A percentile compares a stretch with the other conserved stretches of the same genome.
phyloP scores from a whole-genome alignment of 2,113 vertebrate species.

The Petromus typicus region DNA sequence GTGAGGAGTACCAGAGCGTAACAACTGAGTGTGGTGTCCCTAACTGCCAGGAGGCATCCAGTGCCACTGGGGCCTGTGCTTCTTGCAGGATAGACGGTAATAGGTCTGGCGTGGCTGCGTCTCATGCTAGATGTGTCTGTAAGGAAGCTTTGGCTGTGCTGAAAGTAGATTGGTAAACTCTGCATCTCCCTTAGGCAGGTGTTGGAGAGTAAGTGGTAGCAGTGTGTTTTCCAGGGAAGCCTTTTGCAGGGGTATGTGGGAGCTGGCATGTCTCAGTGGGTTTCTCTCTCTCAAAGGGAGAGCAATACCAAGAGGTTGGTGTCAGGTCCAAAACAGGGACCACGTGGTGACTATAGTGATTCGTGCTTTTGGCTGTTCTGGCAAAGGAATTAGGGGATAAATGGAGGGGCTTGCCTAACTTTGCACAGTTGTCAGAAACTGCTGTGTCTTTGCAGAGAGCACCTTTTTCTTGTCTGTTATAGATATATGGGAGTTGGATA shows the following conservation, averaged over 20 bases:
- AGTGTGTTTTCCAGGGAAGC: not conserved
- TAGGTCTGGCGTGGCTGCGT: not conserved
- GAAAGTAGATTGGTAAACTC: not conserved
- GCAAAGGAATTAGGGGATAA: not conserved
- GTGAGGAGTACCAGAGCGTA: not conserved
- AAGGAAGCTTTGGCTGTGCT: not conserved
- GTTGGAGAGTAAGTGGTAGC: not conserved
- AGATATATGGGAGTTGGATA: not conserved
- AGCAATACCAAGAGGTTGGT: not conserved
- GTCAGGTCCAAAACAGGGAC: not conserved
- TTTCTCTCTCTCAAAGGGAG: constrained; percentile 14
- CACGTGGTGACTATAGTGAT: not conserved
- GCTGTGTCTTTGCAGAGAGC: not conserved
- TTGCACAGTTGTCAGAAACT: not conserved
- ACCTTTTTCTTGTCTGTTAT: not conserved
- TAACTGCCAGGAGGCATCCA: not conserved
- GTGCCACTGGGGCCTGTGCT: not conserved
- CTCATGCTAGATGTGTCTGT: not conserved
- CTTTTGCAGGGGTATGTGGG: not conserved
- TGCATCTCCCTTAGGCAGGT: not conserved
- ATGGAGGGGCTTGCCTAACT: not conserved
- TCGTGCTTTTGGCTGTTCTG: constrained; percentile 8
- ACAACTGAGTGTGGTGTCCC: not conserved
- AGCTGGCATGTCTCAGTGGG: not conserved
- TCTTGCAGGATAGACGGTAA: not conserved